phyloP scores from a whole-genome alignment of 23 tunicate genomes.

The Corella eumyota region DNA sequence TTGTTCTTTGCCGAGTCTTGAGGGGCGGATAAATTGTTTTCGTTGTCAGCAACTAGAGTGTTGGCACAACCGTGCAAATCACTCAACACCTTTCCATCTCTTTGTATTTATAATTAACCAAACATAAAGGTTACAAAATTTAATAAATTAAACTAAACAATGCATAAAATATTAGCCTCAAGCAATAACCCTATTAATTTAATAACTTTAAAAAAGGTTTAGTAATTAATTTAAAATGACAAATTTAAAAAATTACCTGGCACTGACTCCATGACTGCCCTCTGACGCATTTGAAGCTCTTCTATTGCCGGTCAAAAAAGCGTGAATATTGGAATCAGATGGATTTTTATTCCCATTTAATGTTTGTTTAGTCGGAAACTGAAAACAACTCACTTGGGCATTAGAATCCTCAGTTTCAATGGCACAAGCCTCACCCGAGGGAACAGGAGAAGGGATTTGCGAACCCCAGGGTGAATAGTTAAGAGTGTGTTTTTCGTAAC shows the following conservation, averaged over 20 bases:
- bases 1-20: background rate
- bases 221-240: background rate
- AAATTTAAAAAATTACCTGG: background rate
- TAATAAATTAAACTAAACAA: no score
- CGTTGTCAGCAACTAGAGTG: no score
- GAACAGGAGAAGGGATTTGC: slow-evolving; percentile 47
- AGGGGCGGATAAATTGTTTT: background rate
- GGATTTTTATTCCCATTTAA: slow-evolving; percentile 9
- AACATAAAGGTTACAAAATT: no score
- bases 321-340: slow-evolving; percentile 46
- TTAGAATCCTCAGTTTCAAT: slow-evolving; percentile 48
- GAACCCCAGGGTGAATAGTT: slow-evolving; percentile 24
- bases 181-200: no score
- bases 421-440: slow-evolving; percentile 11
- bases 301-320: slow-evolving; percentile 14
- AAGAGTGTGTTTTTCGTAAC: slow-evolving; percentile 3
- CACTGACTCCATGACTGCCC: slow-evolving; percentile 22
- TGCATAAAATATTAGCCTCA: no score
- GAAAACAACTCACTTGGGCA: background rate
- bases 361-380: background rate
- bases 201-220: background rate
- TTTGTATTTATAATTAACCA: no score
- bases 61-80: no score
- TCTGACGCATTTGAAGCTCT: slow-evolving; percentile 62
- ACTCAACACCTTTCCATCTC: no score